A percentile compares a stretch with the other conserved stretches of the same genome.
phyloP scores from a whole-genome alignment of 2,113 vertebrate genomes.

The Calypte anna region DNA sequence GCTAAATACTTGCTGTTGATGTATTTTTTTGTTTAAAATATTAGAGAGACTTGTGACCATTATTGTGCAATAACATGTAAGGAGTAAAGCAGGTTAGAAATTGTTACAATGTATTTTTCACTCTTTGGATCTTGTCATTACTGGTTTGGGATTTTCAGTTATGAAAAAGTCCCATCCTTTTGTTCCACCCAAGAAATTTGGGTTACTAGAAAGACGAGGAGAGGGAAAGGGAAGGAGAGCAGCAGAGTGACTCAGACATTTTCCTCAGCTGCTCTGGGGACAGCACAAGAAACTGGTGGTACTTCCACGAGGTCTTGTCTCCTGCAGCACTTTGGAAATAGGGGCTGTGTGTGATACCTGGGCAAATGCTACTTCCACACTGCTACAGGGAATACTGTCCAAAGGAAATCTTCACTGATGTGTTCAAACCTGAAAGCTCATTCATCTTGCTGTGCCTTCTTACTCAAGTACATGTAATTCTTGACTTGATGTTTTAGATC shows the following conservation, averaged over 20 bases:
- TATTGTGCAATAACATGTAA: neutral
- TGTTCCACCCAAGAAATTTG: neutral
- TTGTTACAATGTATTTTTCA: neutral
- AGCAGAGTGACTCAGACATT: neutral
- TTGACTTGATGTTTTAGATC: neutral
- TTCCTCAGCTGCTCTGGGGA: neutral
- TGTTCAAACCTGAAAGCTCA: neutral
- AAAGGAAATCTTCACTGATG: neutral
- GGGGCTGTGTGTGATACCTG: neutral
- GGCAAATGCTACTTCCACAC: neutral
- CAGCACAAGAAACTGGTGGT: neutral
- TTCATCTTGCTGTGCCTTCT: neutral
- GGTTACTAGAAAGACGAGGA: neutral
- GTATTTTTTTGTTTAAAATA: neutral
- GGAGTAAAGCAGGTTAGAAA: neutral
- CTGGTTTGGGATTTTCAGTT: neutral
- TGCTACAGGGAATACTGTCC: neutral
- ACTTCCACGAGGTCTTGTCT: neutral
- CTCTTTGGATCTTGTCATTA: neutral
- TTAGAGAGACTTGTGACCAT: neutral
- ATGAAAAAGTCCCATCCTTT: neutral
- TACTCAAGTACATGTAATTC: neutral
- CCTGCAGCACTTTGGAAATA: neutral
- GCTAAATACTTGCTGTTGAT: neutral
- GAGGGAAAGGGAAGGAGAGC: neutral